Conservation (phyloP, 2,113 vertebrate genomes). For the Melanerpes aurifrons region DNA sequence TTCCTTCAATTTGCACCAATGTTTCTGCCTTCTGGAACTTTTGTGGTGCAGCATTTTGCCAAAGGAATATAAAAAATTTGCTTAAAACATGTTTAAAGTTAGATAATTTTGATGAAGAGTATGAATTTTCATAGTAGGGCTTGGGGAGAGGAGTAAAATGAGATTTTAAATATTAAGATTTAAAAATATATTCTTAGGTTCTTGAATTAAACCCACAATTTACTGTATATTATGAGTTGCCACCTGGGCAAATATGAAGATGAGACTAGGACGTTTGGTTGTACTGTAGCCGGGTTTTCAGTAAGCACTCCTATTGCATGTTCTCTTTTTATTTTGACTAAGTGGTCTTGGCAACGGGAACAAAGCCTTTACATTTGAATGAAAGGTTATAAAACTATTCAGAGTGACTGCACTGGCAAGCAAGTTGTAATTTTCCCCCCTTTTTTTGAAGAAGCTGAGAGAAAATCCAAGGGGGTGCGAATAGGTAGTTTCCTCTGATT, state of each 20-base stretch:
- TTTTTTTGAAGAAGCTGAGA: not conserved
- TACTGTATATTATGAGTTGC: not conserved
- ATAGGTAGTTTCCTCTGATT: not conserved
- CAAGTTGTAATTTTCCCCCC: slow-evolving; percentile 3
- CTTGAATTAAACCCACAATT: not conserved
- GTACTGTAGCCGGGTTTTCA: not conserved
- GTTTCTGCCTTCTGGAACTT: not conserved
- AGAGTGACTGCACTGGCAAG: slow-evolving; percentile 49
- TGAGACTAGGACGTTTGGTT: not conserved
- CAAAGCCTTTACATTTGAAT: slow-evolving; percentile 71
- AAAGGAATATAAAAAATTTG: not conserved
- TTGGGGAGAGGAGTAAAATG: not conserved
- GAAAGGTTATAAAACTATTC: slow-evolving; percentile 70
- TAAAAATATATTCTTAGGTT: not conserved
- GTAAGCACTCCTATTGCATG: not conserved
- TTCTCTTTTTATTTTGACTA: slow-evolving; percentile 67
- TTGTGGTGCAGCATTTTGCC: not conserved
- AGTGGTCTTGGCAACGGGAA: slow-evolving; percentile 66
- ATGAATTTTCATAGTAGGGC: not conserved
- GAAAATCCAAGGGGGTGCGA: not conserved
- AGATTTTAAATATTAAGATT: not conserved
- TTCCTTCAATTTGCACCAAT: not conserved
- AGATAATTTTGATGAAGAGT: not conserved
- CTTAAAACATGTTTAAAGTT: not conserved
- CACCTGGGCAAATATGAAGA: not conserved